These are phyloP conservation scores for Pterostichus madidus DNA, from an alignment of 2,888 invertebrate species.

Conservation along the genomic window DNA sequence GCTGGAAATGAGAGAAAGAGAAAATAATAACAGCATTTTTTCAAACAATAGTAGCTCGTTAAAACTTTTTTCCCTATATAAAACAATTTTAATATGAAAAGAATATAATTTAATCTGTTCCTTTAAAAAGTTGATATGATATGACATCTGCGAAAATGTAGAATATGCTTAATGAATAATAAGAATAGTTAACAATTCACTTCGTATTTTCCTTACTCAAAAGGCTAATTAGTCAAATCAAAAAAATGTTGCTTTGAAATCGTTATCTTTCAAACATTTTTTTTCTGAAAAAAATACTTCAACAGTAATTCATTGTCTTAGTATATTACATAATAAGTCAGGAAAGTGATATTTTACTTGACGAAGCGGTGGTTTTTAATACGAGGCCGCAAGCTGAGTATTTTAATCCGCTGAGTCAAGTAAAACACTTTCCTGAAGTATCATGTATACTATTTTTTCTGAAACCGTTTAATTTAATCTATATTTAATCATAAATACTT, in stretches of 20 bases:
- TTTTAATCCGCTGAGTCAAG: too few species aligned
- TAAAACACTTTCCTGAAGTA: too few species aligned
- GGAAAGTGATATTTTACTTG: too few species aligned
- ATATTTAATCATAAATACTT: too few species aligned
- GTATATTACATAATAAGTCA: too few species aligned
- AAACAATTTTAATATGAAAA: conserved; percentile 27
- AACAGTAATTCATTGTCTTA: too few species aligned
- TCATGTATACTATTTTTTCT: too few species aligned
- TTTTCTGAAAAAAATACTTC: too few species aligned
- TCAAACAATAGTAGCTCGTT: conserved; percentile 35
- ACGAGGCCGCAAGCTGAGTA: too few species aligned
- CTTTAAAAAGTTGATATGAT: neutral
- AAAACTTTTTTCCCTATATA: neutral
- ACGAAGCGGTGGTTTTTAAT: too few species aligned
- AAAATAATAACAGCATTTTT: conserved; percentile 13
- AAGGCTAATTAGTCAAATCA: neutral
- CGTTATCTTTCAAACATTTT: too few species aligned
- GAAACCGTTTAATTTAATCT: too few species aligned
- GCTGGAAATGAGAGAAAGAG: neutral
- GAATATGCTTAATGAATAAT: neutral
- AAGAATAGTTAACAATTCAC: neutral
- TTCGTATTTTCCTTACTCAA: neutral
- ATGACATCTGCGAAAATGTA: neutral
- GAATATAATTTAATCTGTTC: conserved; percentile 13
- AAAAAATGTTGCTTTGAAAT: neutral